A percentile compares a stretch with the other conserved stretches of the same genome.
These are phyloP conservation scores for Aspidoscelis tigris DNA, from an alignment of 2,113 vertebrate species.

Conservation along the genomic window DNA sequence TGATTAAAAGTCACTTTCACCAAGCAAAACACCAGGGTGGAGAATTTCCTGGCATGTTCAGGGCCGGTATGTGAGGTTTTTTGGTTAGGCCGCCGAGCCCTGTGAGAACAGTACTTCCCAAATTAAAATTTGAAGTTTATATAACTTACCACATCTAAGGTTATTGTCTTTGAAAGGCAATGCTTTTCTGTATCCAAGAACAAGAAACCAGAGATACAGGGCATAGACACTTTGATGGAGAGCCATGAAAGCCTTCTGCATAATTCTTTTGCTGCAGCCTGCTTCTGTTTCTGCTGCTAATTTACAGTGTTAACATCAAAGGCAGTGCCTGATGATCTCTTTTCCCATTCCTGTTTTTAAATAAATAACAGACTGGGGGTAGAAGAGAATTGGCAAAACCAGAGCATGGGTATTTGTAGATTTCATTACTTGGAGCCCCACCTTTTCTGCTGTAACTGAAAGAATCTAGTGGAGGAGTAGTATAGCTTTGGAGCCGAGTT, in stretches of 20 bases:
- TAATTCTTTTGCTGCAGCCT: not conserved
- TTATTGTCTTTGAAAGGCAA: not conserved
- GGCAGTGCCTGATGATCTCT: too few species aligned
- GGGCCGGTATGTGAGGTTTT: not conserved
- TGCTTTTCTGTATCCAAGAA: not conserved
- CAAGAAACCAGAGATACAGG: not conserved
- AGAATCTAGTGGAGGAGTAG: too few species aligned
- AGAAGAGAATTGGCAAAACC: not conserved
- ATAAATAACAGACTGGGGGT: not conserved
- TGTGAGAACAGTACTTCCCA: not conserved
- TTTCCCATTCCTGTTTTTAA: not conserved
- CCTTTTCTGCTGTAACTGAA: too few species aligned
- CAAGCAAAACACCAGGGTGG: not conserved
- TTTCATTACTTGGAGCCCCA: not conserved
- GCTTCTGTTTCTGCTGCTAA: not conserved
- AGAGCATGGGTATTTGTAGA: not conserved
- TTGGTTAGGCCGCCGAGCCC: not conserved
- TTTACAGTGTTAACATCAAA: not conserved
- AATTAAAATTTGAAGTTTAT: not conserved
- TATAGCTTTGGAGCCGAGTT: not conserved
- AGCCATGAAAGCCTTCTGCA: not conserved
- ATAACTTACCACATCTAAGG: not conserved
- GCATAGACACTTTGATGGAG: not conserved
- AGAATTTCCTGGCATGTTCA: not conserved
- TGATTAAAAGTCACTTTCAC: not conserved